Conservation (phyloP, 1,140 invertebrate genomes). For the Mya arenaria region DNA sequence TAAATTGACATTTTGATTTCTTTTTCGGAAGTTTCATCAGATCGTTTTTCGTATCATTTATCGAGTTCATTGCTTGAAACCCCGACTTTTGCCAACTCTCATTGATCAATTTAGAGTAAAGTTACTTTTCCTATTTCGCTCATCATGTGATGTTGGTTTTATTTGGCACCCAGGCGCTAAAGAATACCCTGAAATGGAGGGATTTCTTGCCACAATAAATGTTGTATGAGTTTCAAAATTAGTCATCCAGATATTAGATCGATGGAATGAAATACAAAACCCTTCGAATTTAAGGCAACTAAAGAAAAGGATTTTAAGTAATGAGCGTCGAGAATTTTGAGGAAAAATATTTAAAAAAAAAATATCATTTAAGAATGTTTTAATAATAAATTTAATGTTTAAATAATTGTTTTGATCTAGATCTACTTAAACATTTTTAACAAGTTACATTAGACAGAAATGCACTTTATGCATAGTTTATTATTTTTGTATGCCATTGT, state of each 20-base stretch:
- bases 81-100: conserved; percentile 34
- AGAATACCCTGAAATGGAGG: neutral
- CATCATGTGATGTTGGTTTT: conserved; percentile 23
- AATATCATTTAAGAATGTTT: neutral
- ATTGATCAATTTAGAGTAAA: conserved; percentile 15
- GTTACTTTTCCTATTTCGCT: conserved; percentile 22
- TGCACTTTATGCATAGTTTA: neutral
- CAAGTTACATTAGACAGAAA: neutral
- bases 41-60: conserved; percentile 10
- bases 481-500: neutral
- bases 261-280: neutral
- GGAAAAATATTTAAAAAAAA: neutral
- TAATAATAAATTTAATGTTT: neutral
- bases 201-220: neutral
- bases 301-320: neutral
- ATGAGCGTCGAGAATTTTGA: neutral
- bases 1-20: conserved; percentile 43
- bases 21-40: neutral
- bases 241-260: neutral
- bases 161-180: too few relatives aligned
- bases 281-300: neutral
- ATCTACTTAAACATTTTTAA: neutral
- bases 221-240: neutral
- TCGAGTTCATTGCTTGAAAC: neutral
- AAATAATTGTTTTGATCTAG: neutral